These are phyloP conservation scores for Drosophila biarmipes DNA, from an alignment of 1,140 invertebrate genomes.

Conservation along the genomic window DNA sequence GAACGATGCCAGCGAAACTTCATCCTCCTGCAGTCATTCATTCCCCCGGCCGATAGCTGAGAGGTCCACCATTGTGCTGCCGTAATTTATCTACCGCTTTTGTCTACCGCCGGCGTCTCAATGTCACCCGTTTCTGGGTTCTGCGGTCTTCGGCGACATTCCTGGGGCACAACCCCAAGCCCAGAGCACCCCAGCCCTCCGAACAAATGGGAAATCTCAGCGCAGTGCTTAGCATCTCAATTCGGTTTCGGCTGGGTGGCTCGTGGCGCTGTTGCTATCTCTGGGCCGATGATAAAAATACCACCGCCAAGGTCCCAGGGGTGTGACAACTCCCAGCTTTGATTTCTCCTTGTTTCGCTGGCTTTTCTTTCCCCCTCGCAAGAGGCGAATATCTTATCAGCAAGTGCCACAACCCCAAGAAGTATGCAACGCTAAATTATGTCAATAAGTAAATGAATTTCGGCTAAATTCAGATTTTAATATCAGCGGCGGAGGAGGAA, in stretches of 20 bases:
- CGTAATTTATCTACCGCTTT: slow-evolving; percentile 71
- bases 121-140: slow-evolving; percentile 32
- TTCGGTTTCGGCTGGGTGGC: slow-evolving; percentile 42
- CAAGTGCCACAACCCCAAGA: slow-evolving; percentile 17
- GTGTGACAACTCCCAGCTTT: slow-evolving; percentile 69
- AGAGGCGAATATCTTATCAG: slow-evolving; percentile 44
- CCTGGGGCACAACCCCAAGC: slow-evolving; percentile 7
- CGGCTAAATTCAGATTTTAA: slow-evolving; percentile 62
- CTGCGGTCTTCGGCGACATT: slow-evolving; percentile 28
- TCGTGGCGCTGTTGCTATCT: slow-evolving; percentile 33
- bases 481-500: slow-evolving; percentile 19
- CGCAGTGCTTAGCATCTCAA: slow-evolving; percentile 70
- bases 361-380: not conserved
- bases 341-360: slow-evolving; percentile 48
- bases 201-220: slow-evolving; percentile 39
- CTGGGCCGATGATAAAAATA: slow-evolving; percentile 68
- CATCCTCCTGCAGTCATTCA: slow-evolving; percentile 60
- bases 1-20: slow-evolving; percentile 53
- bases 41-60: slow-evolving; percentile 9
- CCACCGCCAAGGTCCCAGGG: slow-evolving; percentile 59
- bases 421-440: slow-evolving; percentile 59
- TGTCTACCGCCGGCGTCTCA: slow-evolving; percentile 42
- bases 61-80: slow-evolving; percentile 53
- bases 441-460: slow-evolving; percentile 78
- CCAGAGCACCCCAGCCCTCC: not conserved